A percentile compares a stretch with the other conserved stretches of the same genome.
phyloP scores from a whole-genome alignment of 2,113 vertebrate genomes.

The Hystrix cristata region DNA sequence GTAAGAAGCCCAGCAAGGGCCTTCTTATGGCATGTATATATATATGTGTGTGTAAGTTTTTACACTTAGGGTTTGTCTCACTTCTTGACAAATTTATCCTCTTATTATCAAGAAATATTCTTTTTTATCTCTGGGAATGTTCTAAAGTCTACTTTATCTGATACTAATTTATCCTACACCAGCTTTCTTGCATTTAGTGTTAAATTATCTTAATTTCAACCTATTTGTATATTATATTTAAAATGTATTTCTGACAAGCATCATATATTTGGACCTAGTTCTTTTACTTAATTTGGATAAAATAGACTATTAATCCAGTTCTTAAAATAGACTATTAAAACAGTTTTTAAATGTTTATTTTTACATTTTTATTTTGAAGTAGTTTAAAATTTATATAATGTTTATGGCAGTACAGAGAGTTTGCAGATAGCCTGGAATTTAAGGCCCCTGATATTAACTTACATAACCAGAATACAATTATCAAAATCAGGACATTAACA shows the following conservation, averaged over 20 bases:
- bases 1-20: not conserved
- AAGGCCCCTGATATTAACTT: not conserved
- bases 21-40: not conserved
- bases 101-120: not conserved
- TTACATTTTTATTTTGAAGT: slow-evolving; percentile 14
- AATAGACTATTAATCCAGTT: not conserved
- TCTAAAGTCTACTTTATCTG: not conserved
- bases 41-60: not conserved
- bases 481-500: not conserved
- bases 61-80: not conserved
- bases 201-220: not conserved
- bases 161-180: not conserved
- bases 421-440: not conserved
- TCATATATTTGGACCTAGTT: not conserved
- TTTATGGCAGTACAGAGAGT: not conserved
- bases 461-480: not conserved
- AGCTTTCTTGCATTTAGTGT: not conserved
- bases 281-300: not conserved
- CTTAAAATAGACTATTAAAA: not conserved
- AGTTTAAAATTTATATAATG: not conserved
- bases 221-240: not conserved
- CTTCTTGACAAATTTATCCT: not conserved
- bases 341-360: not conserved
- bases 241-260: not conserved
- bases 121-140: not conserved